Conservation (phyloP, 2,113 vertebrate species). For the Lophochroa leadbeateri region DNA sequence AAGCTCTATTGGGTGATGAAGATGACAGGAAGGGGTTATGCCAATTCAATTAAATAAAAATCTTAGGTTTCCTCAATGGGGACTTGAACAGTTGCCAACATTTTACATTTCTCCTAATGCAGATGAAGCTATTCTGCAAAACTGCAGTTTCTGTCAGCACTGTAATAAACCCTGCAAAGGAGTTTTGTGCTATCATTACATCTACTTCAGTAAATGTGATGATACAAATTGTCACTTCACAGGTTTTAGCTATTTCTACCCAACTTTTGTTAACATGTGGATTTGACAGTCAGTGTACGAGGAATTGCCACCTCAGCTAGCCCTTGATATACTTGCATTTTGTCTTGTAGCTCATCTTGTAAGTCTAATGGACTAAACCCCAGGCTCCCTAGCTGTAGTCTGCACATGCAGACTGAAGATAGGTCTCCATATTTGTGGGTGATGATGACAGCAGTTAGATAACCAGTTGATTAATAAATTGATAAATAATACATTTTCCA, state of each 20-base stretch:
- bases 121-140: background rate
- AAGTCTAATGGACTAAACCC: background rate
- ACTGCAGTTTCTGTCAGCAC: background rate
- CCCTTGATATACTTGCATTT: background rate
- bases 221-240: background rate
- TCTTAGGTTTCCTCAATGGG: background rate
- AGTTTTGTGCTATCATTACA: background rate
- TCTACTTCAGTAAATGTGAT: background rate
- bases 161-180: background rate
- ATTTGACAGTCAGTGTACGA: background rate
- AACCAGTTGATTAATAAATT: background rate
- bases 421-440: background rate
- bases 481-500: background rate
- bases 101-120: background rate
- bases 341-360: background rate
- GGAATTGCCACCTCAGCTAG: background rate
- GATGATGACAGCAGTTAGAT: background rate
- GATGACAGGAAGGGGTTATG: background rate
- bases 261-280: background rate
- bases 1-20: background rate
- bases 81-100: background rate
- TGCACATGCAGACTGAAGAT: background rate
- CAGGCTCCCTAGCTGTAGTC: background rate
- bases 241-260: background rate
- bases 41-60: slow-evolving; percentile 1